Percentiles rank a stretch among this genome's conserved stretches.
phyloP scores from a whole-genome alignment of 2,888 invertebrate genomes.

The Watsonalla cultraria region DNA sequence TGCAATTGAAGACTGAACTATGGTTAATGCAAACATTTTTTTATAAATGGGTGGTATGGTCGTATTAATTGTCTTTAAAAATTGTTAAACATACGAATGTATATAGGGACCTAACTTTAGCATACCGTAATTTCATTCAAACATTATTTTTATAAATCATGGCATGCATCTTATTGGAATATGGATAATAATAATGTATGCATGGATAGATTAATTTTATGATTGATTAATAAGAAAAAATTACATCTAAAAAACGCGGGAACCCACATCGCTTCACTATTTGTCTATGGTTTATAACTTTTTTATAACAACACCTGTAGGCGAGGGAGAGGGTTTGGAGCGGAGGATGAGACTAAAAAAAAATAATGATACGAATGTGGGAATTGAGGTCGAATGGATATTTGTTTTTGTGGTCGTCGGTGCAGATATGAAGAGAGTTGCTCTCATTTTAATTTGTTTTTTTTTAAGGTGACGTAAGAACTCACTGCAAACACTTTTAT shows the following conservation, averaged over 20 bases:
- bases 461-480: no score
- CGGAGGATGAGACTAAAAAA: slow-evolving; percentile 30
- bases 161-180: not conserved
- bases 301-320: slow-evolving; percentile 59
- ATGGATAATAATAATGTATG: not conserved
- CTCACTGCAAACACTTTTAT: no score
- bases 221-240: slow-evolving; percentile 14
- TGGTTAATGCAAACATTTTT: no score
- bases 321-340: slow-evolving; percentile 37
- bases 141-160: no score
- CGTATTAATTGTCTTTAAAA: no score
- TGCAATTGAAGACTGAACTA: no score
- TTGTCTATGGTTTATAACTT: slow-evolving; percentile 40
- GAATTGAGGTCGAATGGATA: slow-evolving; percentile 29
- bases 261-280: slow-evolving; percentile 31
- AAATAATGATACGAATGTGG: slow-evolving; percentile 57
- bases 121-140: no score
- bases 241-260: slow-evolving; percentile 46
- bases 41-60: no score
- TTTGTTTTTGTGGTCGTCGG: no score
- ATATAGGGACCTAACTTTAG: no score
- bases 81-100: no score
- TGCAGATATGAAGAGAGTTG: not conserved
- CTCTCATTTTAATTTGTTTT: not conserved
- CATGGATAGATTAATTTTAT: not conserved